These are phyloP conservation scores for Neotoxoptera formosana DNA, from an alignment of 1,140 invertebrate genomes.

Conservation along the genomic window DNA sequence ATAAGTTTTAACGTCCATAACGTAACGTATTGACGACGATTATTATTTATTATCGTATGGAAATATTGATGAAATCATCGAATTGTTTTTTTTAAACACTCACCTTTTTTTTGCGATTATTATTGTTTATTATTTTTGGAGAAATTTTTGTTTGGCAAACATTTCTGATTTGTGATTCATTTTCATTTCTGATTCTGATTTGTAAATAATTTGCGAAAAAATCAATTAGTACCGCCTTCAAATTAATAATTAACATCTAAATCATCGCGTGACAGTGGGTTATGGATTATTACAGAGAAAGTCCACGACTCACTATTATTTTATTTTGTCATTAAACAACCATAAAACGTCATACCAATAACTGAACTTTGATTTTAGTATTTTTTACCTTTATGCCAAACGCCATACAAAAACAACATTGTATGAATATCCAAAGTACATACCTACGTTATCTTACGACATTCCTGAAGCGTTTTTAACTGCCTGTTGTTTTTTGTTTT, in stretches of 20 bases:
- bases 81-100: conserved; percentile 19
- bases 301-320: background rate
- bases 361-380: background rate
- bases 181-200: conserved; percentile 27
- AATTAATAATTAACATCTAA: background rate
- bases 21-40: background rate
- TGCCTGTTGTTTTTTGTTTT: background rate
- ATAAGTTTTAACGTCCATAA: background rate
- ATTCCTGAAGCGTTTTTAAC: conserved; percentile 12
- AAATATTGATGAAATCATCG: conserved; percentile 18
- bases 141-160: background rate
- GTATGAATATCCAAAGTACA: background rate
- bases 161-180: conserved; percentile 25
- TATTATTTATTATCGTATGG: background rate
- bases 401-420: background rate
- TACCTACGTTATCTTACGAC: background rate
- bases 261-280: background rate
- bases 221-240: background rate
- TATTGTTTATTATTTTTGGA: conserved; percentile 34
- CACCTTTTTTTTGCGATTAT: background rate
- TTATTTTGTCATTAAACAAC: background rate
- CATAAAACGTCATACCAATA: background rate
- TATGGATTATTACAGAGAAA: background rate
- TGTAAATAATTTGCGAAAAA: background rate
- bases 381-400: background rate